Base-by-base conservation (phyloP, 1,140 invertebrate genomes). In the Hycleus phaleratus region DNA sequence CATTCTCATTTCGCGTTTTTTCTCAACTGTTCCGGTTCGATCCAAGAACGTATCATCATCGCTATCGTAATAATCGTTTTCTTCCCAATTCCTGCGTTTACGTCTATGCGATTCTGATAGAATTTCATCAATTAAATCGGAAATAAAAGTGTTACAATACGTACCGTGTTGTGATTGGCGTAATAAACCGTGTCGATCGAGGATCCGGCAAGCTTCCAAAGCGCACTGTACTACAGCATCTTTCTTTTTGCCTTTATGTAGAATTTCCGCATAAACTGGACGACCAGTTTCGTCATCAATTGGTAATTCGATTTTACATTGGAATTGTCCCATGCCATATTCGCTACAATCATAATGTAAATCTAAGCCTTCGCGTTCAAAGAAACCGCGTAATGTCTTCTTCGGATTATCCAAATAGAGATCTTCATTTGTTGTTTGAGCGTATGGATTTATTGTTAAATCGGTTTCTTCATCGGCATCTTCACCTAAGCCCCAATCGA, bases 21-120 rank as follows among this genome's bases (percentile, higher is more conserved):
- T 85, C 71, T 97, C 93, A 32, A 98, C 83, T 48, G 86, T 84
- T 5, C 96, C 96, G 7, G 96, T 98, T 65, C 96, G 78, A 74
- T 99, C 97, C 49, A 96, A 80, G 77, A 91, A 99, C 11, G 88
- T 90, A 73, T 98, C 97, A 59, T 98, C 96, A 72, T 98, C 96
- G n/a, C 91, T 95, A 69, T 96, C 92, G 73, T 96, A 96, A 72
- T 81, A 97, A 77, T 97, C 93, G 71, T 94, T 86, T 39, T 92
- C 90, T 70, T 87, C 86, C 87, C 87, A 89, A 67, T 90, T 86
- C 59, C 82, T 81, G n/a, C 74, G 69, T 70, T 90, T 90, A 6
- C 84, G 77, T 53, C 87, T 86, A 61, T 81, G 74, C 39, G 85
- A 79, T 65, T 85, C 81, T 83, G 18, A 18, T 18, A 58, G 26